Base-by-base conservation (phyloP, 2,888 invertebrate species). In the Torymus texanus region DNA sequence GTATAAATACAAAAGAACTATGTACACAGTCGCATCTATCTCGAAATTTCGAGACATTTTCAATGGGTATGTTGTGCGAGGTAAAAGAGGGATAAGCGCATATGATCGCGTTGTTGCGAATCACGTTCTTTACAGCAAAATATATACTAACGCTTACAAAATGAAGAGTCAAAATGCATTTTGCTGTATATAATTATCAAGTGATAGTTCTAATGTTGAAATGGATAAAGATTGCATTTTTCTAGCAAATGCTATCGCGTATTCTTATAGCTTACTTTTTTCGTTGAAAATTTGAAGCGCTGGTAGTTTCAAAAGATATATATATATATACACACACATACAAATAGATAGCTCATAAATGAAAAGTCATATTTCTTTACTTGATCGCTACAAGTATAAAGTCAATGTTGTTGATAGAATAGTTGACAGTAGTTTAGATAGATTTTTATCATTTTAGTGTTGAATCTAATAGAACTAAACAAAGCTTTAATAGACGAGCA, bases 401-500 rank as follows among this genome's bases (percentile, higher is more conserved):
- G 3, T 58, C 3, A 70, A 50, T 70, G 41, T 59, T 59, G 41
- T 70, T 70, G 41, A 70, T 70, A 70, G 68, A 70, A 0, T 58
- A 70, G 70, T 16, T 21, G 21, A 14, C 16, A 70, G 24, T 50
- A 2, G 58, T 70, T 14, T 10, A 41, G 16, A 18, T 8, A 41
- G 2, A 58, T 67, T 67, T 21, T 67, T 67, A 67, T 65, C 16
- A 50, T 50, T n/a, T 24, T 51, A 24, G 21, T 24, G n/a, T 63
- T 63, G 10, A 50, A 63, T 63, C n/a, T 29, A 29, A 41, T 63
- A 41, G 41, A 5, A 63, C 14, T 61, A 63, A 41, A 11, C 1
- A 63, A 55, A 29, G 29, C 29, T 21, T 24, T 14, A 24, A 11
- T 51, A 65, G 18, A 18, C 10, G 10, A 55, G 24, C 10, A 16